phyloP scores from a whole-genome alignment of 2,797 vertebrate species.

The Channa striata region DNA sequence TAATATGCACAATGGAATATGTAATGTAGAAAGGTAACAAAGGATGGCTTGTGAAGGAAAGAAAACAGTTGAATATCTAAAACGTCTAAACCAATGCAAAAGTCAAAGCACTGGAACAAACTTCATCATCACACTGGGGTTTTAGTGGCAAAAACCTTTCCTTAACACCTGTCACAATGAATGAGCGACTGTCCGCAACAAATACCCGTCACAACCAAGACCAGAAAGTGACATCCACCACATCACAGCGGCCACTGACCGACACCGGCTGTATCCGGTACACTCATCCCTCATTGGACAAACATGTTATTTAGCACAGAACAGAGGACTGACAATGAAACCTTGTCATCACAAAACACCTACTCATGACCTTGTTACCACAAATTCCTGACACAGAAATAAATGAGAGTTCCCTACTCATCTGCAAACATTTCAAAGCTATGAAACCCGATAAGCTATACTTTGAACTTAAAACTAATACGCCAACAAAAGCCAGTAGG shows the following conservation, averaged over 20 bases:
- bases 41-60: not conserved
- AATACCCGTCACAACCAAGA: conserved; percentile 65
- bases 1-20: conserved; percentile 17
- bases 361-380: conserved; percentile 56
- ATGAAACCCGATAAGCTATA: conserved; percentile 24
- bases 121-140: conserved; percentile 70
- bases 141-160: conserved; percentile 61
- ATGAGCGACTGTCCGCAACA: conserved; percentile 63
- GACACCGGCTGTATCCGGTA: conserved; percentile 59
- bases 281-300: conserved; percentile 39
- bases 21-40: conserved; percentile 3
- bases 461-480: conserved; percentile 34
- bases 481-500: conserved; percentile 14
- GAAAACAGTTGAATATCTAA: conserved; percentile 7
- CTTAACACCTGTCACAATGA: conserved; percentile 70
- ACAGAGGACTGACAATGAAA: conserved; percentile 54
- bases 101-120: conserved; percentile 45
- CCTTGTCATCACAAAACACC: conserved; percentile 57
- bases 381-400: conserved; percentile 31
- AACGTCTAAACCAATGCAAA: conserved; percentile 12
- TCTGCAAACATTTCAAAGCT: conserved; percentile 39
- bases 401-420: conserved; percentile 29
- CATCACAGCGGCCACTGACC: conserved; percentile 64
- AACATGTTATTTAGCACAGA: conserved; percentile 56
- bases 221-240: conserved; percentile 56